Base-by-base conservation (phyloP, 2,888 invertebrate genomes). In the Dorcus hopei region DNA sequence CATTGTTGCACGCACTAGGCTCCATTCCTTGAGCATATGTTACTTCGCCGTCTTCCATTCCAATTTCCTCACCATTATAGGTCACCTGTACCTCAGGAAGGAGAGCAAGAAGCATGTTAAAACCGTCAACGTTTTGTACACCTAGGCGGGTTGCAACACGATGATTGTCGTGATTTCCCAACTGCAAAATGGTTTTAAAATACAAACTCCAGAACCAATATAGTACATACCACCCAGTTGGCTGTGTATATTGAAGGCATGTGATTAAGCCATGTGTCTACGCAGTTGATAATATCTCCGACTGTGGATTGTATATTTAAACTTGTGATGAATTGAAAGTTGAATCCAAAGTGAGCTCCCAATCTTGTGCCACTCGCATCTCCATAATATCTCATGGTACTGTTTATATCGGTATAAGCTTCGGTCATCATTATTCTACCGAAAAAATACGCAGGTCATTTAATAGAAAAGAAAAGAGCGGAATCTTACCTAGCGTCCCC, bases 21-120 rank as follows among this genome's bases (percentile, higher is more conserved):
- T 88, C 87, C 39, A 82, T 59, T 1, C 77, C 75, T 69, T 81
- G 74, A 75, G 77, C 75, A 68, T 74, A 82, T 0, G 80, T 79
- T 9, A 85, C 82, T 39, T 79, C 77, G 48, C 80, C 79, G 70
- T 90, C 84, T 62, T 80, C 73, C 86, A 90, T 87, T 0, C 87
- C 91, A 49, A 93, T 83, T 79, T 92, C 91, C 69, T 93, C 91
- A 3, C 91, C 93, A 80, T 95, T 91, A 72, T 96, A 96, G 0
- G 92, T 90, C 7, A 95, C 86, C 19, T 89, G 87, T 3, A 93
- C 85, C 43, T 96, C 96, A 2, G 94, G 95, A 53, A 96, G 79
- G 14, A 94, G 81, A 72, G 93, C 80, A 14, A 87, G 80, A 54
- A 97, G 74, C 89, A 95, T 92, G 72, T 93, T 91, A 71, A 94